Evolutionary conservation across 2,888 invertebrate species (phyloP).

Genomic region (Xylota segnis): DNA sequence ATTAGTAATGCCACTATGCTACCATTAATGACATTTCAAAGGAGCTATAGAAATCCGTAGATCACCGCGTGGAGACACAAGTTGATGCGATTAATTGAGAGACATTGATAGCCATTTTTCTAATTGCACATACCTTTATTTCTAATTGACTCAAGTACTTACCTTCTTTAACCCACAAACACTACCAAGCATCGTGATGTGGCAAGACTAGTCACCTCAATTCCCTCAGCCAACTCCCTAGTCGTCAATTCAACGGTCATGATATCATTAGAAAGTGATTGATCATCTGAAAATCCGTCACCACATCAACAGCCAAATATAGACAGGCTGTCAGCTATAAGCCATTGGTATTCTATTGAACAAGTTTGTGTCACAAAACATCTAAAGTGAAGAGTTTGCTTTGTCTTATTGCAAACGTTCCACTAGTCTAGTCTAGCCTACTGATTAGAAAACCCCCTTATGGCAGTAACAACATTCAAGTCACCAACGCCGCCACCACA

Average conservation of each 20-base stretch:
- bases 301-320: constrained; percentile 44
- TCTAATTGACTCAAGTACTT: too few species aligned
- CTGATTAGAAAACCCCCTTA: constrained; percentile 19
- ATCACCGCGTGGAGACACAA: too few species aligned
- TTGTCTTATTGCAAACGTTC: neutral
- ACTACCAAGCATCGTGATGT: too few species aligned
- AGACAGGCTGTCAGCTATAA: constrained; percentile 18
- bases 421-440: constrained; percentile 2
- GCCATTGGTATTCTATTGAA: constrained; percentile 49
- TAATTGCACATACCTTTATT: too few species aligned
- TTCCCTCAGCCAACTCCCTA: neutral
- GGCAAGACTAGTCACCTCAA: neutral
- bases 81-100: too few species aligned
- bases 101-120: too few species aligned
- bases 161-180: too few species aligned
- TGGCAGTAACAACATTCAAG: constrained; percentile 28
- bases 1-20: too few species aligned
- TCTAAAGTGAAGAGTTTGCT: constrained; percentile 23
- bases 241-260: constrained; percentile 37
- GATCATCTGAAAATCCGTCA: constrained; percentile 45
- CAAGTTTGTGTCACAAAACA: constrained; percentile 39
- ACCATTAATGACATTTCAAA: too few species aligned
- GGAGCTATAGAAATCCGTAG: too few species aligned
- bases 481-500: constrained; percentile 14
- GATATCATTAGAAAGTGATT: constrained; percentile 62